phyloP scores from a whole-genome alignment of 1,140 invertebrate species.

The Drosophila bocki region DNA sequence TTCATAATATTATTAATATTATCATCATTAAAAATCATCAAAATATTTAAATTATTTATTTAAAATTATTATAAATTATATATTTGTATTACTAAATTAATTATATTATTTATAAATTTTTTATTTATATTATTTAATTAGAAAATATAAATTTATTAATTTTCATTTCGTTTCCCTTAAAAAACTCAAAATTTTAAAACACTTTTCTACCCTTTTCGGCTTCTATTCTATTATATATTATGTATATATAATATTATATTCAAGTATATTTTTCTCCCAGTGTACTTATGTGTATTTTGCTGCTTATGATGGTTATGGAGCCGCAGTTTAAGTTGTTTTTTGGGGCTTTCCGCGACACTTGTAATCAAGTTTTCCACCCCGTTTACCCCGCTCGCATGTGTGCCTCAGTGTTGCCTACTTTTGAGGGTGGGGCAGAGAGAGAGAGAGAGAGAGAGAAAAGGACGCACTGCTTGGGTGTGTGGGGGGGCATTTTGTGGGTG shows the following conservation, averaged over 20 bases:
- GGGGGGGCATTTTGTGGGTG: neutral
- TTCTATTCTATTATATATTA: neutral
- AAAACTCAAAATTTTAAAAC: neutral
- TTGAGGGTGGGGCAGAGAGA: conserved; percentile 1
- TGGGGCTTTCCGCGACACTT: conserved; percentile 53
- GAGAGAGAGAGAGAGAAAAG: neutral
- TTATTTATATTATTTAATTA: no score
- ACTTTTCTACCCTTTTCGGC: conserved; percentile 16
- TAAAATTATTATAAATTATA: no score
- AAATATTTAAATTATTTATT: no score
- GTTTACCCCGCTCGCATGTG: neutral
- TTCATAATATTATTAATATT: no score
- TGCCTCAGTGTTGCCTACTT: conserved; percentile 16
- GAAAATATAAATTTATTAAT: no score
- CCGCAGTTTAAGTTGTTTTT: conserved; percentile 48
- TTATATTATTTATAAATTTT: no score
- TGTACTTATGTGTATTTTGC: conserved; percentile 24
- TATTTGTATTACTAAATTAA: no score
- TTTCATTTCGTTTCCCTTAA: neutral
- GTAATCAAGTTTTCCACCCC: conserved; percentile 48
- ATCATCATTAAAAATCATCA: no score
- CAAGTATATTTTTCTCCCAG: neutral
- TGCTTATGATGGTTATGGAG: conserved; percentile 49
- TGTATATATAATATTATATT: no score
- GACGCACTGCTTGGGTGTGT: neutral